Percentiles rank a stretch among this genome's conserved stretches.
Evolutionary conservation across 2,113 vertebrate genomes (phyloP).

Genomic region (Axis porcinus): DNA sequence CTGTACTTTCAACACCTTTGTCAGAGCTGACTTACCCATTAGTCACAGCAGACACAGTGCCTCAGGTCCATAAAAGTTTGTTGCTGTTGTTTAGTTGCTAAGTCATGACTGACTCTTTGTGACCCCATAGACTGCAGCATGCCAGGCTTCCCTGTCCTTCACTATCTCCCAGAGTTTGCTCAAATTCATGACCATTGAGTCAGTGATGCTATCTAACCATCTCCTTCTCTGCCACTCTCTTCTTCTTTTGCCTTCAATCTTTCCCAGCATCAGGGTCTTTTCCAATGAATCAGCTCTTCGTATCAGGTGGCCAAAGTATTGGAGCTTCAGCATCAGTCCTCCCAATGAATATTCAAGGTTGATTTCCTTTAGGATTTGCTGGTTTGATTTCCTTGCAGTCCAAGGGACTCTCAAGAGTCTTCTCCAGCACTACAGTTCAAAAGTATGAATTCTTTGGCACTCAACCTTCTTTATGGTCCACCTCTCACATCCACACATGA

Average conservation of each 20-base stretch:
- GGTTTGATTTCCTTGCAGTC: neutral
- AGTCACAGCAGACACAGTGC: neutral
- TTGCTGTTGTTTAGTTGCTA: neutral
- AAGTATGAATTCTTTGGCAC: neutral
- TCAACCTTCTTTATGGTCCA: neutral
- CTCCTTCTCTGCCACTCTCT: neutral
- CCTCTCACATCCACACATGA: neutral
- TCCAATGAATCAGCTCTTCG: neutral
- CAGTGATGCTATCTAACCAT: neutral
- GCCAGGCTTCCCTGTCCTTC: neutral
- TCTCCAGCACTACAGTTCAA: neutral
- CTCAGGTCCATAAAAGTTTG: neutral
- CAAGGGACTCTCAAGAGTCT: neutral
- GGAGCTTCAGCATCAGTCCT: neutral
- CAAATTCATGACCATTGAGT: neutral
- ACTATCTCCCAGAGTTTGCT: neutral
- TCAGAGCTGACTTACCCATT: neutral
- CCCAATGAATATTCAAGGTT: neutral
- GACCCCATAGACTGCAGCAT: neutral
- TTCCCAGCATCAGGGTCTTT: neutral
- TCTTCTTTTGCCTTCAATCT: neutral
- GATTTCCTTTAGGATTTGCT: neutral
- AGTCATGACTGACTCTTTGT: neutral
- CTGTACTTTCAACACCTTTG: neutral
- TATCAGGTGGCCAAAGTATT: neutral